Conservation (phyloP, 1,140 invertebrate genomes). For the Drosophila pallidifrons region DNA sequence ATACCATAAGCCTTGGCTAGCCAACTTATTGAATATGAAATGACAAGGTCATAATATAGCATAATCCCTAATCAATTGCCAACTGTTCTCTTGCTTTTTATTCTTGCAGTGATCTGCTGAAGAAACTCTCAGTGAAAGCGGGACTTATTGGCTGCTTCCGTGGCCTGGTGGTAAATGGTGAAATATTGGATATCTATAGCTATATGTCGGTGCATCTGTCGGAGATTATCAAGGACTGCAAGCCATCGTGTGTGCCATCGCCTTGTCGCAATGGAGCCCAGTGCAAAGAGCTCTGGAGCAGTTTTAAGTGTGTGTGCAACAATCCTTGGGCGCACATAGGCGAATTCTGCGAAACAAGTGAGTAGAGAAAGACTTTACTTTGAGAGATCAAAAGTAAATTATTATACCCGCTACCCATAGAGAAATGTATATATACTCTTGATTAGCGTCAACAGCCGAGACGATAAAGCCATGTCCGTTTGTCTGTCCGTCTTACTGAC, state of each 20-base stretch:
- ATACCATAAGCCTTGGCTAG: constrained; percentile 37
- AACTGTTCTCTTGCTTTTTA: not conserved
- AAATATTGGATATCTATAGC: constrained; percentile 95
- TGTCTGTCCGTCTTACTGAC: too few species aligned
- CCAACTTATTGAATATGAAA: constrained; percentile 74
- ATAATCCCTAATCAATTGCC: constrained; percentile 44
- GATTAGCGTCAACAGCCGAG: too few species aligned
- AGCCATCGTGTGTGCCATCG: constrained; percentile 96
- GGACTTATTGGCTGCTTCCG: constrained; percentile 97
- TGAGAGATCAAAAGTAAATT: too few species aligned
- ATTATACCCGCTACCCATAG: too few species aligned
- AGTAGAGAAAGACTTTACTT: constrained; percentile 66
- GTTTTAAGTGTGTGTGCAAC: constrained; percentile 94
- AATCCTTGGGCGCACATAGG: constrained; percentile 97
- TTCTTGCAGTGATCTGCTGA: constrained; percentile 90
- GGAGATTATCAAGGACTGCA: constrained; percentile 96
- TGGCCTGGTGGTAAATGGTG: constrained; percentile 95
- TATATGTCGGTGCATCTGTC: constrained; percentile 96
- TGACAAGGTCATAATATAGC: constrained; percentile 63
- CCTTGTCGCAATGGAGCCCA: constrained; percentile 96
- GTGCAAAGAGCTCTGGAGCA: constrained; percentile 96
- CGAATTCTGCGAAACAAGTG: constrained; percentile 95
- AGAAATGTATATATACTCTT: too few species aligned
- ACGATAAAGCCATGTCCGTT: too few species aligned
- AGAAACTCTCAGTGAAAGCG: constrained; percentile 92